Percentiles rank a stretch among this genome's conserved stretches.
Conservation (phyloP, 2,797 vertebrate species). For the Cygnus olor region DNA sequence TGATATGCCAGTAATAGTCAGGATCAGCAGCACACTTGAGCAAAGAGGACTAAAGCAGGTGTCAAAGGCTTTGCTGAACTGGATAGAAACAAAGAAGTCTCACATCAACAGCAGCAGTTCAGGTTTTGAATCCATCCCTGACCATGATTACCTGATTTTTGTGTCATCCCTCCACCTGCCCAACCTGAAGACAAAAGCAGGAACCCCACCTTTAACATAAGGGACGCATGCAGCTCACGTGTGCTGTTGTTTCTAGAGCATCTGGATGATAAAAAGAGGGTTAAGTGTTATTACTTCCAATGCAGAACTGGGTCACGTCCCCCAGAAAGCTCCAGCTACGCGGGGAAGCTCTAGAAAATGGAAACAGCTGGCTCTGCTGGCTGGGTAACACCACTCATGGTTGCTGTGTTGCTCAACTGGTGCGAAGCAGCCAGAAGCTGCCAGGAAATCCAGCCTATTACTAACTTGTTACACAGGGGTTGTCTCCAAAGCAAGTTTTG, state of each 20-base stretch:
- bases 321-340: neutral
- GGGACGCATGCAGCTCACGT: neutral
- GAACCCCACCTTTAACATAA: neutral
- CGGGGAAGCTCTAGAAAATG: neutral
- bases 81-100: neutral
- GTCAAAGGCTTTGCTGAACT: neutral
- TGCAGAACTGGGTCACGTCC: neutral
- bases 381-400: neutral
- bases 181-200: neutral
- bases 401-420: neutral
- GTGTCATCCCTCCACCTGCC: neutral
- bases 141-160: neutral
- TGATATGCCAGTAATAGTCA: neutral
- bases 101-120: neutral
- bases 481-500: constrained; percentile 23
- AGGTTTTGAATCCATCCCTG: neutral
- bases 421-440: neutral
- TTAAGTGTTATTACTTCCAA: neutral
- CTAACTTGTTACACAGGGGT: neutral
- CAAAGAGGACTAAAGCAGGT: neutral
- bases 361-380: neutral
- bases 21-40: neutral
- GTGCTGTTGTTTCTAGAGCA: neutral
- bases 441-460: neutral
- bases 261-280: neutral